phyloP scores from a whole-genome alignment of 2,888 invertebrate species.

The Spilarctia lutea region DNA sequence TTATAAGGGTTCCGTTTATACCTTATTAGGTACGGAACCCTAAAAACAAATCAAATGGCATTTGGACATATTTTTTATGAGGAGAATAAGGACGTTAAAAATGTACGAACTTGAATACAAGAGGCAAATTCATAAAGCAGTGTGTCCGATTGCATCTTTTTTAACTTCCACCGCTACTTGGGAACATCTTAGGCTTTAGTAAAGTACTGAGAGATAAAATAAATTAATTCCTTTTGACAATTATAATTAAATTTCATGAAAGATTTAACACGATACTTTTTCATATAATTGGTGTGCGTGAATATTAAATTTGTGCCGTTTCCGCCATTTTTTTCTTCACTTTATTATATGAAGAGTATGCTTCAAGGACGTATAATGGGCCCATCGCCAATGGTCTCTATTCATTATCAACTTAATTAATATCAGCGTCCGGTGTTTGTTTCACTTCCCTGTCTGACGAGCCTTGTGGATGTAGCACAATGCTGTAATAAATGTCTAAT shows the following conservation, averaged over 20 bases:
- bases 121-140: not conserved
- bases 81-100: not conserved
- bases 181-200: not conserved
- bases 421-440: constrained; percentile 83
- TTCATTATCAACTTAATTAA: constrained; percentile 79
- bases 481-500: constrained; percentile 81
- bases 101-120: not conserved
- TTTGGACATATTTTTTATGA: not conserved
- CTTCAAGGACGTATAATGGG: constrained; percentile 36
- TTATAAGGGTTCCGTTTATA: too few relatives aligned
- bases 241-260: not conserved
- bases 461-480: constrained; percentile 77
- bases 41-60: not conserved
- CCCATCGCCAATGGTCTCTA: constrained; percentile 53
- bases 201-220: not conserved
- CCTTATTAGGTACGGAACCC: too few relatives aligned
- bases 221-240: constrained; percentile 1
- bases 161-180: not conserved
- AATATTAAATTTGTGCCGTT: constrained; percentile 4
- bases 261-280: not conserved
- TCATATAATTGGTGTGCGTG: not conserved
- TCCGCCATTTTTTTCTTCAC: constrained; percentile 20
- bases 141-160: not conserved
- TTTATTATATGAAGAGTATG: constrained; percentile 20
- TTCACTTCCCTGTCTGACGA: constrained; percentile 75